These are phyloP conservation scores for Crossaster papposus DNA, from an alignment of 53 echinoderm and acorn worm species.

Conservation along the genomic window DNA sequence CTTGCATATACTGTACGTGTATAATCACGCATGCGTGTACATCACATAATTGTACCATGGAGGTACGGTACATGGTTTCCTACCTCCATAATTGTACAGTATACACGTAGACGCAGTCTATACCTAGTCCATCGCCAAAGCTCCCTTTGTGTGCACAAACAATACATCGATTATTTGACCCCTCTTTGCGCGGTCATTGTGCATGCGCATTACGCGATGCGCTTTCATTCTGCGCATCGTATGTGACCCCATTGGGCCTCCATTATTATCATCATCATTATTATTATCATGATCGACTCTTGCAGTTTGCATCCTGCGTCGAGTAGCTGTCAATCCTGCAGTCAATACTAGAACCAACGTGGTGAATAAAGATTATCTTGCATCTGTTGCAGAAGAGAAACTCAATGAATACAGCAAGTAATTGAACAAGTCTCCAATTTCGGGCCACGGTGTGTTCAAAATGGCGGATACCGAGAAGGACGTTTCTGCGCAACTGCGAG, in stretches of 20 bases:
- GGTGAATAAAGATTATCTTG: not conserved
- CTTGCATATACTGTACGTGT: too few species aligned
- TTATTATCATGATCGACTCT: too few species aligned
- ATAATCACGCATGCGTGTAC: too few species aligned
- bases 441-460: not conserved
- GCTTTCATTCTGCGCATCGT: slow-evolving; percentile 6
- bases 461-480: slow-evolving; percentile 35
- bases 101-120: not conserved
- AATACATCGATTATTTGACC: not conserved
- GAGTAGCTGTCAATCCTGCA: too few species aligned
- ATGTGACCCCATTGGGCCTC: not conserved
- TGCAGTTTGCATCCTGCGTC: too few species aligned
- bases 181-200: not conserved
- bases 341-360: not conserved
- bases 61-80: not conserved
- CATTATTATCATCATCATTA: too few species aligned
- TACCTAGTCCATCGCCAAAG: not conserved
- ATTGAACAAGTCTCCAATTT: not conserved
- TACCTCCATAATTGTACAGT: not conserved
- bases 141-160: not conserved
- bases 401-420: not conserved
- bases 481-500: not conserved
- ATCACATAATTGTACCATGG: too few species aligned
- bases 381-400: not conserved
- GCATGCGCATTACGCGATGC: not conserved